Evolutionary conservation across 23 tunicate species (phyloP).

Genomic region (Ciona savignyi): DNA sequence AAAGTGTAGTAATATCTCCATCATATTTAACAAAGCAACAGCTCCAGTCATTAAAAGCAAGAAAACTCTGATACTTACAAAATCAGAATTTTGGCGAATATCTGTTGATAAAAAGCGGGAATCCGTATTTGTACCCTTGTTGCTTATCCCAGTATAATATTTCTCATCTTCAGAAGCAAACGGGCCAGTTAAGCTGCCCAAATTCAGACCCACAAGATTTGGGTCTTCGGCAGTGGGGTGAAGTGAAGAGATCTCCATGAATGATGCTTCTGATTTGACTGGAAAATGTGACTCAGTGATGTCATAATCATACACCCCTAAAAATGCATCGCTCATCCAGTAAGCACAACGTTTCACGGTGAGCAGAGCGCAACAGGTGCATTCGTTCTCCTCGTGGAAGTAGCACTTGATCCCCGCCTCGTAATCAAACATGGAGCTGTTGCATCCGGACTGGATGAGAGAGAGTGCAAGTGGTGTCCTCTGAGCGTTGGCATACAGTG

Average conservation of each 20-base stretch:
- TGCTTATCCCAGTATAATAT: too few relatives aligned
- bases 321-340: background rate
- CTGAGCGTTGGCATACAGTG: background rate
- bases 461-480: background rate
- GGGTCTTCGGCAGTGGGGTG: too few relatives aligned
- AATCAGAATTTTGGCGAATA: too few relatives aligned
- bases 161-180: too few relatives aligned
- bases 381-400: background rate
- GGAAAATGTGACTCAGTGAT: background rate
- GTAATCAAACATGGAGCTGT: background rate
- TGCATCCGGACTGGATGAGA: background rate
- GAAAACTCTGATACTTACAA: too few relatives aligned
- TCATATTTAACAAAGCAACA: too few relatives aligned
- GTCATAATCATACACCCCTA: background rate
- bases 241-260: background rate
- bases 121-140: too few relatives aligned
- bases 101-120: too few relatives aligned
- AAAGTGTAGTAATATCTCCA: too few relatives aligned
- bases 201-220: too few relatives aligned
- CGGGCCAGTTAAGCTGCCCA: too few relatives aligned
- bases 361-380: background rate
- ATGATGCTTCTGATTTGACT: background rate
- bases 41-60: too few relatives aligned
- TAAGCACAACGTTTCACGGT: background rate
- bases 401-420: background rate